Base-by-base conservation (phyloP, 1,140 invertebrate species). In the Telenomus remus region DNA sequence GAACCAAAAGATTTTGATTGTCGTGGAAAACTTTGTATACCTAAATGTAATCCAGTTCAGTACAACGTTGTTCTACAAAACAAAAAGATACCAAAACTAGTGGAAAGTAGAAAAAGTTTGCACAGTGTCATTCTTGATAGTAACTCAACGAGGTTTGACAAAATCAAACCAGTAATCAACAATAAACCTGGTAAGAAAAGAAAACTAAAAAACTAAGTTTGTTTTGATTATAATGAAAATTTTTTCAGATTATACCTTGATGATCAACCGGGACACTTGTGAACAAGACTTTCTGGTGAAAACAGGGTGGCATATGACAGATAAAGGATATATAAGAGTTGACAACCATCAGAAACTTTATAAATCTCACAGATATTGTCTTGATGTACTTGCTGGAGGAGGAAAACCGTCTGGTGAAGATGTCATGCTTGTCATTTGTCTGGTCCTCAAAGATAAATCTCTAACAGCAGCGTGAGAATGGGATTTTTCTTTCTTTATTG, bases 311-410 rank as follows among this genome's bases (percentile, higher is more conserved):
- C 42, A 35, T 10, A 35, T 64, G 33, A 64, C 49, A 27, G 4
- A 10, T 2, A 7, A 54, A 12, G 49, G 60, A 34, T 53, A 46
- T 35, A 16, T 64, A n/a, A 37, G 12, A 13, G 60, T 64, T 5
- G 16, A 53, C 13, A 43, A 64, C 13, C 60, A 64, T 13, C 53
- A 47, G 54, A 64, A 64, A 27, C 12, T n/a, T 7, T 64, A 64
- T 10, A 64, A 64, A 27, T 35, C 50, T 37, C 60, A 64, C 34
- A 53, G 49, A 39, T 64, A 64, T 27, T 64, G 60, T 11, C 11
- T 64, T 0, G 60, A 64, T 8, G 13, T 64, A 27, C 6, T 9
- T 47, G 4, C 8, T n/a, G n/a, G 11, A 37, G 7, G 43, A 43
- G n/a, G 39, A 15, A 10, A 59, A 11, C n/a, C 1, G 7, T 27